A percentile compares a stretch with the other conserved stretches of the same genome.
Evolutionary conservation across 2,888 invertebrate genomes (phyloP).

Genomic region (Morinoia aosen): DNA sequence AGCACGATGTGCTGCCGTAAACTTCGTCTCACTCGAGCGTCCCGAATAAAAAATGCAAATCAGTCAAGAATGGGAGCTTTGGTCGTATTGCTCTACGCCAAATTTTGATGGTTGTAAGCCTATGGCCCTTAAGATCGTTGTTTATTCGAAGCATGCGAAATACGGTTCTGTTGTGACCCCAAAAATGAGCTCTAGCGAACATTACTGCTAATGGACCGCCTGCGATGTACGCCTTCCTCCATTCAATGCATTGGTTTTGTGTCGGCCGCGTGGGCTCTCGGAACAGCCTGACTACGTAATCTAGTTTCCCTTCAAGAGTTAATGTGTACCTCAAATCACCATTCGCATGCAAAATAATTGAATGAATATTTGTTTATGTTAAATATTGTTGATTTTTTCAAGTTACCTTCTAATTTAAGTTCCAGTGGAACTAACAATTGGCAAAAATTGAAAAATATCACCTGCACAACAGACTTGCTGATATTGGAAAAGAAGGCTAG

Average conservation of each 20-base stretch:
- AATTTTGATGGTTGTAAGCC: not conserved
- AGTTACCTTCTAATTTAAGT: too few relatives aligned
- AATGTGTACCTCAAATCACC: too few relatives aligned
- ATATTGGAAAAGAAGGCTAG: too few relatives aligned
- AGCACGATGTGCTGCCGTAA: not conserved
- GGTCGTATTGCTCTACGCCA: constrained; percentile 27
- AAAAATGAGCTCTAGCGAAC: constrained; percentile 15
- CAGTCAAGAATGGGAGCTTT: constrained; percentile 12
- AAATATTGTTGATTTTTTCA: too few relatives aligned
- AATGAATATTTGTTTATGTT: too few relatives aligned
- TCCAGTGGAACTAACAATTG: too few relatives aligned
- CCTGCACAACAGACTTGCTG: too few relatives aligned
- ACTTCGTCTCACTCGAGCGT: not conserved
- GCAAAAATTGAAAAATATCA: too few relatives aligned
- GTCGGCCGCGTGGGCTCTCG: not conserved
- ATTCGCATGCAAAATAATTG: too few relatives aligned
- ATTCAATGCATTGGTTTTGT: not conserved
- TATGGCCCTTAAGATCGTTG: constrained; percentile 19
- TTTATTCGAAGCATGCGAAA: not conserved
- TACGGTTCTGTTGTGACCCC: not conserved
- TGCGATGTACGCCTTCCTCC: not conserved
- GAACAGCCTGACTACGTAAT: too few relatives aligned
- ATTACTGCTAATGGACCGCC: constrained; percentile 1
- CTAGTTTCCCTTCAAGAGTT: too few relatives aligned
- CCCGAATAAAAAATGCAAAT: constrained; percentile 34